phyloP scores from a whole-genome alignment of 2,113 vertebrate species.

The Engystomops pustulosus region DNA sequence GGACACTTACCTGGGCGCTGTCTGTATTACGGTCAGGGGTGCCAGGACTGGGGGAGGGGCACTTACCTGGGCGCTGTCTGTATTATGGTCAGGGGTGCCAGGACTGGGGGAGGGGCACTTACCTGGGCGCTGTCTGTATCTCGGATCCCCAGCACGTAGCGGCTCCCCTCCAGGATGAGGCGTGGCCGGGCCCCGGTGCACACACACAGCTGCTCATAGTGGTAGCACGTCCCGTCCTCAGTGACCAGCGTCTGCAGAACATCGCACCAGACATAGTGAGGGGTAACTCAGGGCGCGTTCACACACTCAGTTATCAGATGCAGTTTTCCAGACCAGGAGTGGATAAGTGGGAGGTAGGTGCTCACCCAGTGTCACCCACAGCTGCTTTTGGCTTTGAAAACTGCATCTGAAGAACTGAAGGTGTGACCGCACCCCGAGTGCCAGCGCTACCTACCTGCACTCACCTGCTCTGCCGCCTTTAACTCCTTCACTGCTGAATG shows the following conservation, averaged over 20 bases:
- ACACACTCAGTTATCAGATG: too few relatives aligned
- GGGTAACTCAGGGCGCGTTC: background rate
- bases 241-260: conserved; percentile 80
- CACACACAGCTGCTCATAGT: conserved; percentile 88
- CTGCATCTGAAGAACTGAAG: too few relatives aligned
- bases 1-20: conserved; percentile 85
- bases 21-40: conserved; percentile 96
- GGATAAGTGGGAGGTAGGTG: too few relatives aligned
- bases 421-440: too few relatives aligned
- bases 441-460: conserved; percentile 27
- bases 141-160: conserved; percentile 88
- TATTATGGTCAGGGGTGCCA: too few relatives aligned
- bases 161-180: conserved; percentile 81
- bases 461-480: conserved; percentile 80
- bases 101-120: conserved; percentile 54
- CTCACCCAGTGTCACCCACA: too few relatives aligned
- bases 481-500: conserved; percentile 83
- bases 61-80: conserved; percentile 91
- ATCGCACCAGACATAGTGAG: background rate
- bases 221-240: conserved; percentile 75
- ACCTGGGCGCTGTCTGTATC: conserved; percentile 97
- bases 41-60: too few relatives aligned
- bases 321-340: too few relatives aligned
- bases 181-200: conserved; percentile 91
- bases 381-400: too few relatives aligned